Base-by-base conservation (phyloP, 1,140 invertebrate genomes). In the Lithobius niger region DNA sequence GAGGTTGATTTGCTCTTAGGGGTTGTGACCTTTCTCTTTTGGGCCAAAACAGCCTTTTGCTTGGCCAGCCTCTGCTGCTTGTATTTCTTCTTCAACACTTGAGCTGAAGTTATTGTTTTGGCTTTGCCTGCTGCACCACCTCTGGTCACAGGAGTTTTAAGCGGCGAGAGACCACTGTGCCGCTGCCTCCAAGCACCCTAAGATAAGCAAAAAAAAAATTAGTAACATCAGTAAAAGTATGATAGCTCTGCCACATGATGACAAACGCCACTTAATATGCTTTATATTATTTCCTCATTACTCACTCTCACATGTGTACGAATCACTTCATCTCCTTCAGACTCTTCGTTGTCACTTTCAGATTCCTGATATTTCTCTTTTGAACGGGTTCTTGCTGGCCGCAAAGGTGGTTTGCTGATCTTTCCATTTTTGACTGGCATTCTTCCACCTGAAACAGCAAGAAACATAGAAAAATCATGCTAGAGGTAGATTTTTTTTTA, bases 31-130 rank as follows among this genome's bases (percentile, higher is more conserved):
- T 52, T 52, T 21, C 40, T 52, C 10, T 27, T 31, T 21, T 31
- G 13, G 16, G 25, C 51, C 25, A 52, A 36, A 36, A 31, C 51
- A 19, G 28, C 22, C 25, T 52, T 28, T 24, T 52, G 26, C 51
- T 80, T 80, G 1, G 77, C 77, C 28, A 81, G 67, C 57, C 78
- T 70, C 60, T 81, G 79, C 54, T 79, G 77, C 60, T 80, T 79
- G 61, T 82, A 81, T 62, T 82, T 82, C 52, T 78, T 74, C 58
- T 79, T 75, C 2, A 82, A 62, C 3, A 79, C 77, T 62, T 80
- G 75, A 19, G 81, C 70, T 1, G 77, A 28, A 72, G 54, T 43
- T 25, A 16, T 18, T 42, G n/a, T 25, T 21, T 52, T 2, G 2
- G 1, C 3, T 52, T 58, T 36, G n/a, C 31, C 31, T 10, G 10